phyloP scores from a whole-genome alignment of 1,140 invertebrate species.

The Mya arenaria region DNA sequence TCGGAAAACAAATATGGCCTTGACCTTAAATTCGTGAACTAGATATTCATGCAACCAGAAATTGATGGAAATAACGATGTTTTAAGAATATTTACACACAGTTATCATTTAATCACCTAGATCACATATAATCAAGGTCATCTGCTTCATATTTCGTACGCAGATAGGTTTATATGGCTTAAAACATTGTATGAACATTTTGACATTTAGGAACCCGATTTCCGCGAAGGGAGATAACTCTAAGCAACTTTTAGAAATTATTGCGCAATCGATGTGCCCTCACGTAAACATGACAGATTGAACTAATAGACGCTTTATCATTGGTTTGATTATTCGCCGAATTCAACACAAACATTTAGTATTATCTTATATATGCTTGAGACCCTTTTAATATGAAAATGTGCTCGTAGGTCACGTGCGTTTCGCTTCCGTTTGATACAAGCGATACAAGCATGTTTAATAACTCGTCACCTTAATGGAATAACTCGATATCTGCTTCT shows the following conservation, averaged over 20 bases:
- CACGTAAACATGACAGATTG: not conserved
- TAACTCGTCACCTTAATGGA: too few relatives aligned
- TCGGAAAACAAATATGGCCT: conserved; percentile 38
- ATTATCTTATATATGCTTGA: too few relatives aligned
- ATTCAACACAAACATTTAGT: too few relatives aligned
- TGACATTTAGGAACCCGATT: not conserved
- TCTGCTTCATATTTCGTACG: not conserved
- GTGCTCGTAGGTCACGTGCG: too few relatives aligned
- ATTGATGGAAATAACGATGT: not conserved
- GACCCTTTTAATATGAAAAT: too few relatives aligned
- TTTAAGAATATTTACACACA: not conserved
- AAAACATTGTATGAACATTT: not conserved
- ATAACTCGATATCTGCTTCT: too few relatives aligned
- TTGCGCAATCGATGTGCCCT: conserved; percentile 30
- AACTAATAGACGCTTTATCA: too few relatives aligned
- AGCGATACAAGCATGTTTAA: too few relatives aligned
- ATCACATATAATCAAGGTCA: not conserved
- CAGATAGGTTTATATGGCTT: not conserved
- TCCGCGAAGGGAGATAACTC: conserved; percentile 40
- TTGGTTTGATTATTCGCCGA: too few relatives aligned
- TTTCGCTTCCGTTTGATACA: too few relatives aligned
- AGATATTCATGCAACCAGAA: not conserved
- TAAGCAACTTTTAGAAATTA: not conserved
- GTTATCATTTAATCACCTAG: too few relatives aligned
- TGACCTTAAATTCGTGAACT: conserved; percentile 22